phyloP scores from a whole-genome alignment of 1,140 invertebrate species.

The Pseudomyrmex cubaensis region DNA sequence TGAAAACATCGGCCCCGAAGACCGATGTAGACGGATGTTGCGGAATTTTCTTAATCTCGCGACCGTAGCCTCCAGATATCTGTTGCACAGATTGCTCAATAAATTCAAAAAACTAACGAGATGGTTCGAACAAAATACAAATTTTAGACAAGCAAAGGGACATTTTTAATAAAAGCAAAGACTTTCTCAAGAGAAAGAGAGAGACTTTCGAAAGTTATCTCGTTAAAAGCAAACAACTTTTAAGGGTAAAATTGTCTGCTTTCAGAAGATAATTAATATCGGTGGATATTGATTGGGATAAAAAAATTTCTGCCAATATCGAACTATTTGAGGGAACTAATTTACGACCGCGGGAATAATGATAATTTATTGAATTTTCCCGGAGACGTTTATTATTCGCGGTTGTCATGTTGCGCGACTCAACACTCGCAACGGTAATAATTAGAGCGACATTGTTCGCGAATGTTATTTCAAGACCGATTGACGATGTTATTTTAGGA shows the following conservation, averaged over 20 bases:
- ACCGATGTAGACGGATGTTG: slow-evolving; percentile 43
- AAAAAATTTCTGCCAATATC: slow-evolving; percentile 4
- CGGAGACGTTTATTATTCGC: slow-evolving; percentile 1
- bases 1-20: slow-evolving; percentile 50
- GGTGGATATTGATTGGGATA: background rate
- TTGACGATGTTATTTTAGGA: slow-evolving; percentile 47
- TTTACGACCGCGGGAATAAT: background rate
- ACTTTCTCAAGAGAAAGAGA: too few species aligned
- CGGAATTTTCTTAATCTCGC: slow-evolving; percentile 13
- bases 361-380: background rate
- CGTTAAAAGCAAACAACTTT: too few species aligned
- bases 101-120: background rate
- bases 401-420: background rate
- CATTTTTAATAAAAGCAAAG: too few species aligned
- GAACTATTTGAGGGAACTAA: background rate
- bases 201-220: too few species aligned
- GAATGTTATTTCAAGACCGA: slow-evolving; percentile 34
- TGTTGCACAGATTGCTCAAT: background rate
- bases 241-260: background rate
- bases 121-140: too few species aligned
- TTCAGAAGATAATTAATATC: background rate
- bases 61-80: background rate
- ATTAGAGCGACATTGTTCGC: slow-evolving; percentile 45
- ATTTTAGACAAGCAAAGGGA: too few species aligned
- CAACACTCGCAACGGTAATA: slow-evolving; percentile 20